Conservation (phyloP, 2,888 invertebrate species). For the Pantelozetes paolii region DNA sequence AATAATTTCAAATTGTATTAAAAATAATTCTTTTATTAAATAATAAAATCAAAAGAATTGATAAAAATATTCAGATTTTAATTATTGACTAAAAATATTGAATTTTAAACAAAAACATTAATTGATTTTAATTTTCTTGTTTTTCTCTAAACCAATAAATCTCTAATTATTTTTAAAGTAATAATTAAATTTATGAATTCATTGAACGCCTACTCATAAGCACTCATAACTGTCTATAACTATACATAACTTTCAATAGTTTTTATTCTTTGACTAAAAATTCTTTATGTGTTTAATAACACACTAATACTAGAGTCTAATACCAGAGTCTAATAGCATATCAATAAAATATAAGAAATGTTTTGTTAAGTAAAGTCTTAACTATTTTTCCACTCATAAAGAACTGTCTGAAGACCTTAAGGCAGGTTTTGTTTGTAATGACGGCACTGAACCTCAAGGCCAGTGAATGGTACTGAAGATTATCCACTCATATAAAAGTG, state of each 20-base stretch:
- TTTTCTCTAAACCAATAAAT: too few species aligned
- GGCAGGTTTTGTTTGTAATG: conserved; percentile 28
- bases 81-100: too few species aligned
- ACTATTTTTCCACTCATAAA: background rate
- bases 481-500: conserved; percentile 19
- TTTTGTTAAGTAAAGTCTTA: background rate
- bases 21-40: background rate
- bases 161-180: too few species aligned
- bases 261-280: background rate
- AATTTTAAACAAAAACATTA: too few species aligned
- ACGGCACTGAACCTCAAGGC: conserved; percentile 27
- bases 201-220: background rate
- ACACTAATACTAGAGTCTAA: too few species aligned
- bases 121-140: too few species aligned
- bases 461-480: background rate
- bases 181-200: background rate
- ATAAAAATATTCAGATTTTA: too few species aligned
- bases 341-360: conserved; percentile 4
- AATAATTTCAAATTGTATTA: background rate
- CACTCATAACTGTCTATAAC: too few species aligned
- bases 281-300: background rate
- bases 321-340: conserved; percentile 12
- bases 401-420: conserved; percentile 13
- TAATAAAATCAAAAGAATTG: too few species aligned
- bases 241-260: too few species aligned